Conservation (phyloP, 2,888 invertebrate species). For the Acleris holmiana region DNA sequence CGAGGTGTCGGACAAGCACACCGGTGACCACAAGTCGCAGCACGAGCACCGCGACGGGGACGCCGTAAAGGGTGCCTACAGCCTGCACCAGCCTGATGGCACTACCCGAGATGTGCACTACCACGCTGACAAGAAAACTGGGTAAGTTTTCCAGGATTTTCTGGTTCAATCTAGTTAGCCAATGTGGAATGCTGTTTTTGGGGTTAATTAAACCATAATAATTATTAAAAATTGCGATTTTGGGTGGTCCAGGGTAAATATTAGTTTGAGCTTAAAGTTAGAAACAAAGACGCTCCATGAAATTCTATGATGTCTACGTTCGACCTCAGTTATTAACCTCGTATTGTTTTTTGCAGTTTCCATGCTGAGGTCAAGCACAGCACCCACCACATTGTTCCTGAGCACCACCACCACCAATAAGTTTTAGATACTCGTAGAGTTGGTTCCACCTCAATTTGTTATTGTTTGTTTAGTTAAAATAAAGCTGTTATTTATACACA, state of each 20-base stretch:
- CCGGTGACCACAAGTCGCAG: conserved; percentile 74
- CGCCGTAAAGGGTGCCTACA: conserved; percentile 70
- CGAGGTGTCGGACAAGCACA: conserved; percentile 72
- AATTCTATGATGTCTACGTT: no score
- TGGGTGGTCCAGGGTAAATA: no score
- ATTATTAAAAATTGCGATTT: no score
- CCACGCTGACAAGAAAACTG: conserved; percentile 62
- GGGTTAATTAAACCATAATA: no score
- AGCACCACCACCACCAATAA: conserved; percentile 54
- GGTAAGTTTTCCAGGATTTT: no score
- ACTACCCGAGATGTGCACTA: conserved; percentile 70
- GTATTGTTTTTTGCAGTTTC: conserved; percentile 57
- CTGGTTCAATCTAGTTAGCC: no score
- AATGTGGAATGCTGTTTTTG: no score
- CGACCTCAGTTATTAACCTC: background rate
- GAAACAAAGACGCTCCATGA: background rate
- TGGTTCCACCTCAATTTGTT: background rate
- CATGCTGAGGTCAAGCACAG: conserved; percentile 73
- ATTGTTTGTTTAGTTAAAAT: background rate
- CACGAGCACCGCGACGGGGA: conserved; percentile 70
- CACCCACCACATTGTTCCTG: conserved; percentile 68
- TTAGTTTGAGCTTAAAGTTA: no score
- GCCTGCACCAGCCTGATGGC: conserved; percentile 67
- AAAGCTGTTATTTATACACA: no score
- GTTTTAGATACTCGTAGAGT: background rate